These are phyloP conservation scores for Melanostoma mellinum DNA, from an alignment of 2,888 invertebrate species.

Conservation along the genomic window DNA sequence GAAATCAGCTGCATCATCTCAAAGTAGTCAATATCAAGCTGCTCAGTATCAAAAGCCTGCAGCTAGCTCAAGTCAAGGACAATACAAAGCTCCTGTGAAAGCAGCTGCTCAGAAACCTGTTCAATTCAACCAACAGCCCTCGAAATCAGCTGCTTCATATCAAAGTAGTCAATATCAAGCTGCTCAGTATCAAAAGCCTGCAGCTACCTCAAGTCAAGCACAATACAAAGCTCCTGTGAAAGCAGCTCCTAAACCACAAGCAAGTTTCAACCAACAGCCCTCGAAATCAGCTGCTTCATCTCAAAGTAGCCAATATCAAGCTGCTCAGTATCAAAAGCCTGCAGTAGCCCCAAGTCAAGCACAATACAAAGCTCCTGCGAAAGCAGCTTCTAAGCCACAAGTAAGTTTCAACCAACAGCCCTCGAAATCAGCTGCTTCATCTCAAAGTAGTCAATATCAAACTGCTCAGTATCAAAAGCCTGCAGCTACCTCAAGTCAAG, in stretches of 20 bases:
- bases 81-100: neutral
- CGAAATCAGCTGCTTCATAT: too few relatives aligned
- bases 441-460: neutral
- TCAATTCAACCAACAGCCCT: neutral
- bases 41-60: neutral
- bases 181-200: too few relatives aligned
- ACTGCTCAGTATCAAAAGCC: constrained; percentile 10
- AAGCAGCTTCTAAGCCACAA: constrained; percentile 1
- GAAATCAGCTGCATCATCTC: neutral
- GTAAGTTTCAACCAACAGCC: neutral
- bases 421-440: neutral
- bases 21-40: neutral
- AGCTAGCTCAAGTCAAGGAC: too few relatives aligned
- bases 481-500: neutral
- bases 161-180: too few relatives aligned
- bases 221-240: neutral
- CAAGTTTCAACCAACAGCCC: neutral
- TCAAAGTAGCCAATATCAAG: neutral
- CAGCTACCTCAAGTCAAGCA: too few relatives aligned
- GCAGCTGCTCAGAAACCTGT: neutral
- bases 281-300: neutral
- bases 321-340: neutral
- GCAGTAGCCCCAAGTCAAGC: neutral
- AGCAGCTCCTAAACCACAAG: neutral
- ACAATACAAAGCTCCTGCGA: neutral